Base-by-base conservation (phyloP, 53 echinoderm and acorn worm species). In the Antedon mediterranea region DNA sequence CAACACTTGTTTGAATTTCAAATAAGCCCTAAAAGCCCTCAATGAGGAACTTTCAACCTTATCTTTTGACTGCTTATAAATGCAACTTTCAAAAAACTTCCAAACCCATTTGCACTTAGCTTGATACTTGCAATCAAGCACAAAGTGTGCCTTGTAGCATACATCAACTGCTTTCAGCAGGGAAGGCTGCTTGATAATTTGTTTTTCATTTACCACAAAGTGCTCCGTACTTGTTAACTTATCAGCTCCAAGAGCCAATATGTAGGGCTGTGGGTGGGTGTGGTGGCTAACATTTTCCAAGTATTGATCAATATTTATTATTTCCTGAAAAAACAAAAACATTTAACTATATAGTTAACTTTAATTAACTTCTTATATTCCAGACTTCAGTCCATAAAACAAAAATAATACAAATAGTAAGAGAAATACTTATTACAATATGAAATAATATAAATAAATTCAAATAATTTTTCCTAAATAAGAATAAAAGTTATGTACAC, bases 41-140 rank as follows among this genome's bases (percentile, higher is more conserved):
- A 80, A 31, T 4, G 28, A 73, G 6, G 31, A 42, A 29, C 14
- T 34, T 3, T 80, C 80, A 74, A 28, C 43, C 0, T 74, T 74
- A 23, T 76, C 75, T 20, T 75, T 82, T 27, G 76, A 15, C 29
- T 43, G 33, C 18, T 30, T 74, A 33, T 74, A 82, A 3, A 84
- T 74, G 34, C 73, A 73, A 30, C 43, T 20, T 31, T 84, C 84
- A 7, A 84, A 9, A 57, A 84, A 84, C n/a, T 84, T 32, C 84
- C 84, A 84, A 0, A 32, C 78, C 29, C 78, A 73, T 13, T 15
- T 34, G 32, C 78, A 84, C 34, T 78, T 84, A 3, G 43, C 32
- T 30, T 84, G 84, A 30, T 84, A 78, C 23, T 84, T 73, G 30
- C 74, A 75, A 32, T 81, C 81, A 7, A 81, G 31, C 28, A 81